Evolutionary conservation across 1,140 invertebrate genomes (phyloP), one percentile per base, ranked within the genome.

Genomic region (Aphaenogaster ashmeadi): DNA sequence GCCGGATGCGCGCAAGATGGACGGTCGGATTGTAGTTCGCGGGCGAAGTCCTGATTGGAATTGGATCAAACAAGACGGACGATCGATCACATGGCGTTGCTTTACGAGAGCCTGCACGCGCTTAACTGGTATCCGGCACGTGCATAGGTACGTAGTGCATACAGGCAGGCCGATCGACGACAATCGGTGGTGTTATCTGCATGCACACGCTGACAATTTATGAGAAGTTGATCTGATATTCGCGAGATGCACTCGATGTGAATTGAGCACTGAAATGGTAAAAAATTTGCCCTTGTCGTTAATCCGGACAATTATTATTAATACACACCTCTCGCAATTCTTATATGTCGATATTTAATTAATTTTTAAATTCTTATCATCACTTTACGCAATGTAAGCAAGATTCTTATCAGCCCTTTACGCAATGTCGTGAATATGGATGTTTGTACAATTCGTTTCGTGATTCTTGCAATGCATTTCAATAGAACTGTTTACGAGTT

Each of bases 31-130:
- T 69, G 79, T 66, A 64, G 81, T 74, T 67, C 38, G 60, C 60
- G 58, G 56, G 52, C 84, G 67, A 85, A 80, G 89, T 91, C 52
- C 86, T 91, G 86, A 91, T 91, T 91, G 90, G 88, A 90, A 89
- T 91, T 91, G 91, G 81, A 89, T 91, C 88, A 86, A 91, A 88
- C 90, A 75, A 87, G 71, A 87, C 90, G 87, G 86, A 86, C 90
- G 50, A 91, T 91, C 88, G 91, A 91, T 88, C 83, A 60, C 38
- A 50, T 50, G n/a, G 36, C 56, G 80, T 47, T 80, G 56, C 87
- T 60, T 60, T 54, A 69, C 64, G 71, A 67, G 87, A 33, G 52
- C 11, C 62, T 69, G 64, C 50, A 41, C 36, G 36, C 36, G 64
- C 41, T 72, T 72, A 58, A 72, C 50, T 66, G 50, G 38, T 62